phyloP scores from a whole-genome alignment of 53 echinoderm and acorn worm species.

The Antedon mediterranea region DNA sequence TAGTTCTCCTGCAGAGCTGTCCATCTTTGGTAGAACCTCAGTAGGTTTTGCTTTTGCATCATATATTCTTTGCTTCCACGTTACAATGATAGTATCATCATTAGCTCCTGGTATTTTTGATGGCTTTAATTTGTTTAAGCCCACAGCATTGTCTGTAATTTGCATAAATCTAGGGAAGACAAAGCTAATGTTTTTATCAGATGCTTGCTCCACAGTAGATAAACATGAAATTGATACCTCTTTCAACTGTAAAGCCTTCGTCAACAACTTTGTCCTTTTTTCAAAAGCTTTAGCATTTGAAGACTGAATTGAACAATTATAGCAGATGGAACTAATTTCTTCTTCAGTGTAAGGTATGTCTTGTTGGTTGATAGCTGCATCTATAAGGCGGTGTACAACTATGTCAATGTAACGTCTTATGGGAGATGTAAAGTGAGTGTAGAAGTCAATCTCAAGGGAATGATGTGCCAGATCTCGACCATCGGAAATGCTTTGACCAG shows the following conservation, averaged over 20 bases:
- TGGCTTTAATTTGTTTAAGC: conserved; percentile 15
- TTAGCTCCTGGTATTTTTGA: conserved; percentile 5
- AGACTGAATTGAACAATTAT: conserved; percentile 50
- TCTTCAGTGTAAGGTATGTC: conserved; percentile 34
- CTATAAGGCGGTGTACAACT: conserved; percentile 64
- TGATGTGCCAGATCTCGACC: conserved; percentile 6
- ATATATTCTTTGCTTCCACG: conserved; percentile 27
- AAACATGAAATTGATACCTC: conserved; percentile 33
- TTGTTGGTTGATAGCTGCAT: conserved; percentile 15
- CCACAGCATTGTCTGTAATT: neutral
- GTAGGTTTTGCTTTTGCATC: neutral
- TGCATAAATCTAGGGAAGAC: conserved; percentile 14
- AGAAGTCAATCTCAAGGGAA: conserved; percentile 19
- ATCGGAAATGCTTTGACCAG: conserved; percentile 3
- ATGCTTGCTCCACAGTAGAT: conserved; percentile 32
- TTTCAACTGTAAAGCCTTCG: conserved; percentile 52
- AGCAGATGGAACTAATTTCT: conserved; percentile 59
- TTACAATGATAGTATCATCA: conserved; percentile 10
- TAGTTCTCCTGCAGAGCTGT: neutral
- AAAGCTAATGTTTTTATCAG: conserved; percentile 31
- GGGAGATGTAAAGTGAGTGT: conserved; percentile 62
- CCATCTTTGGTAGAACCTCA: conserved; percentile 3
- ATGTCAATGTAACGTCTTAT: conserved; percentile 69
- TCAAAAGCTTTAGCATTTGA: conserved; percentile 41
- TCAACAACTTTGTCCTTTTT: conserved; percentile 25